Evolutionary conservation across 2,888 invertebrate species (phyloP), one percentile per base, ranked within the genome.

Genomic region (Reticulitermes lucifugus): DNA sequence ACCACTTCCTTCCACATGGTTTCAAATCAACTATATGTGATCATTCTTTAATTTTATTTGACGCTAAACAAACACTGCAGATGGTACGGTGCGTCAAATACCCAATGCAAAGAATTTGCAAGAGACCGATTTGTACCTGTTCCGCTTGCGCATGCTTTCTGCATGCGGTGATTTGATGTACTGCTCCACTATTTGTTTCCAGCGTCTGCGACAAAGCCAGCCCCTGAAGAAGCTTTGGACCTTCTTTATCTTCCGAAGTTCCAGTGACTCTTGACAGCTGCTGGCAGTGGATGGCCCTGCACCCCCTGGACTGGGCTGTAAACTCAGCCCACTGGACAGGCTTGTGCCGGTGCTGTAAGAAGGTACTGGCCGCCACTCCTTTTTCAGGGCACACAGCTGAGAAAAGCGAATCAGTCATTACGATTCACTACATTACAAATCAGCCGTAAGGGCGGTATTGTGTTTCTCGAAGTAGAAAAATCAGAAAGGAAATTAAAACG

Each of bases 101-200:
- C 12, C 10, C 46, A 46, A 12, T 12, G 46, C 7, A 46, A 5
- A 46, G 10, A 5, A 46, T 46, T 46, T 46, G 46, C 10, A 46
- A 46, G 46, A 9, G 46, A 46, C 46, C 10, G 51, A 55, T 14
- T 55, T 55, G 3, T 90, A 95, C 95, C 96, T 96, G 92, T 98
- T 98, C 85, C 98, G 91, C 90, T 97, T 98, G 84, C 98, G 92
- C 97, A 98, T 97, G 90, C 96, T 97, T 90, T 98, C 97, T 0
- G 98, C 98, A 90, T 98, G 98, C 0, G 98, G 98, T 86, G 97
- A 97, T 90, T 97, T 96, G 89, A 98, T 98, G 91, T 98, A 98
- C 90, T 98, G 96, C 89, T 98, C 97, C 29, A 98, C 98, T 85
- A 98, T 98, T 90, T 97, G 97, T 90, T 98, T 98, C 98, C 98